These are phyloP conservation scores for Actinopyga echinites DNA, from an alignment of 53 echinoderm and acorn worm species.

Conservation along the genomic window DNA sequence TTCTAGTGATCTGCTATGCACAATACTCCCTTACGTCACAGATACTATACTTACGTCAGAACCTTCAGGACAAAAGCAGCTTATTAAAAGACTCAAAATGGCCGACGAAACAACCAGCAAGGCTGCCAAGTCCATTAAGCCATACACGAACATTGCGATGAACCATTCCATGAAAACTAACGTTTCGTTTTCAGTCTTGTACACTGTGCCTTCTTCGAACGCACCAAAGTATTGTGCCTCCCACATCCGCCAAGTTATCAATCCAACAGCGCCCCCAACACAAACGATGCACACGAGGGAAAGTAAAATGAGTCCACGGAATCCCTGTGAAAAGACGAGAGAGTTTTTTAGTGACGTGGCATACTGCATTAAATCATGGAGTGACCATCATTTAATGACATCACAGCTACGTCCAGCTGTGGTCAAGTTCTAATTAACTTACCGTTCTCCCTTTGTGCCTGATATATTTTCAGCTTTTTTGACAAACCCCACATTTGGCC, in stretches of 20 bases:
- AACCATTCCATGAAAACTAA: constrained; percentile 25
- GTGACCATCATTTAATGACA: no score
- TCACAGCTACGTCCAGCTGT: no score
- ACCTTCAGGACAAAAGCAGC: constrained; percentile 28
- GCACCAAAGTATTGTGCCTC: constrained; percentile 8
- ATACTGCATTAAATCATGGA: no score
- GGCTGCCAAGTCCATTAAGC: background rate
- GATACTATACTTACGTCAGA: constrained; percentile 45
- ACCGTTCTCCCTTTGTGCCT: no score
- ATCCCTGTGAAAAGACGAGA: background rate
- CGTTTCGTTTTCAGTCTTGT: constrained; percentile 8
- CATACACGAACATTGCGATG: constrained; percentile 13
- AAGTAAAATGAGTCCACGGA: constrained; percentile 13
- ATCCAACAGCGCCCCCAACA: constrained; percentile 39
- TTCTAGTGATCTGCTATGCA: no score
- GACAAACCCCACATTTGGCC: no score
- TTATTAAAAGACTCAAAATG: constrained; percentile 1
- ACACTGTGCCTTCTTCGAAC: constrained; percentile 18
- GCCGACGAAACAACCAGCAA: background rate
- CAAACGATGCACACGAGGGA: constrained; percentile 36
- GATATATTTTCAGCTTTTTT: no score
- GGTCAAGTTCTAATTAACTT: no score
- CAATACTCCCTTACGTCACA: no score
- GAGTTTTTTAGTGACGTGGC: no score
- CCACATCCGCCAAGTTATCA: constrained; percentile 38